These are phyloP conservation scores for Synergus gifuensis DNA, from an alignment of 2,888 invertebrate species.

Conservation along the genomic window DNA sequence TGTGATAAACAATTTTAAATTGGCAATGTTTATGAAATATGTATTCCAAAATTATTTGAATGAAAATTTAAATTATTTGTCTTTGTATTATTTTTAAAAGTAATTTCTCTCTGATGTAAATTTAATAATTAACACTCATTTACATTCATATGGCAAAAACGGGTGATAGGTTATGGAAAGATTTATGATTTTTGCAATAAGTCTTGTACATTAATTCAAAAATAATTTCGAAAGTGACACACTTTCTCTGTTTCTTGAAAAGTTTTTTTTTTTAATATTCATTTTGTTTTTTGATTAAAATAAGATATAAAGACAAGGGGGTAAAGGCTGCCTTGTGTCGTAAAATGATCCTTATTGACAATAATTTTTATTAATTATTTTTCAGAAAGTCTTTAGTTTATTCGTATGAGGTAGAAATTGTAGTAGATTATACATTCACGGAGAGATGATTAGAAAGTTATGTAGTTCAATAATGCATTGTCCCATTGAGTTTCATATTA, in stretches of 20 bases:
- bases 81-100: neutral
- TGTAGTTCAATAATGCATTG: neutral
- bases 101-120: neutral
- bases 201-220: constrained; percentile 3
- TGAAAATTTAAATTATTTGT: no score
- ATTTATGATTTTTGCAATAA: constrained; percentile 3
- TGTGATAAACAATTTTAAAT: no score
- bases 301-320: neutral
- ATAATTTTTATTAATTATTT: neutral
- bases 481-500: neutral
- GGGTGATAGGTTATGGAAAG: neutral
- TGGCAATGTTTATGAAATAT: no score
- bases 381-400: neutral
- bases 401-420: neutral
- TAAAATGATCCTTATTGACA: neutral
- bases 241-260: neutral
- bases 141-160: neutral
- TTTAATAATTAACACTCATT: neutral
- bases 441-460: neutral
- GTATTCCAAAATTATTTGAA: no score
- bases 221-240: neutral
- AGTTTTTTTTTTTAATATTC: neutral
- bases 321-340: neutral
- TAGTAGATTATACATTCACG: neutral
- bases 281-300: neutral